Evolutionary conservation across 2,113 vertebrate genomes (phyloP), one percentile per base, ranked within the genome.

Genomic region (Spilogale gracilis): DNA sequence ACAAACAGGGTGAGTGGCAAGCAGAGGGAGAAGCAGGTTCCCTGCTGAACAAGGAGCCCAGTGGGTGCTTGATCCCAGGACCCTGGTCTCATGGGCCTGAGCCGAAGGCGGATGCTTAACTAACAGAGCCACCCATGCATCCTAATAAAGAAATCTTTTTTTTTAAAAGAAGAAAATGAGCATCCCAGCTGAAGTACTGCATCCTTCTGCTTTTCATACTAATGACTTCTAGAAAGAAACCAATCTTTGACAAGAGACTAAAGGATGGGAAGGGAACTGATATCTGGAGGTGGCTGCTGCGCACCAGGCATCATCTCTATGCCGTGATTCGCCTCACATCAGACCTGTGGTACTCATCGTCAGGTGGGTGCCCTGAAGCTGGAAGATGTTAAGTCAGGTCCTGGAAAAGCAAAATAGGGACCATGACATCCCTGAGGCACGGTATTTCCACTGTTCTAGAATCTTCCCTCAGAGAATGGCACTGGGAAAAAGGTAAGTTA

Each of bases 141-240:
- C 5, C 30, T 13, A 14, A 32, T 32, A 32, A 32, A 65, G 13
- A 32, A 65, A 65, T 65, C 63, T 32, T 65, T 65, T 32, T 7
- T 7, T 32, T 32, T n/a, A 69, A 69, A 69, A 17, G 32, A 71
- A 23, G 69, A 84, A 91, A 73, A 71, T 32, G 14, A 54, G 20
- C 17, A 84, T 74, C 38, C 6, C 48, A 61, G 56, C 25, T 1
- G 7, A 89, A 54, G 43, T 50, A 27, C 25, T 13, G 9, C 9
- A n/a, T 94, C 32, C 30, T 16, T 54, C 56, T 88, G 21, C 78
- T 80, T 65, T 79, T 74, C 45, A n/a, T 27, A 23, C 43, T 32
- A 58, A n/a, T 38, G 76, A 73, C 83, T 95, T 84, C 61, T 65
- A 16, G 52, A 71, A 73, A 48, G 73, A 88, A 89, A 79, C 32